These are phyloP conservation scores for Liposcelis brunnea DNA, from an alignment of 2,888 invertebrate species.

Conservation along the genomic window DNA sequence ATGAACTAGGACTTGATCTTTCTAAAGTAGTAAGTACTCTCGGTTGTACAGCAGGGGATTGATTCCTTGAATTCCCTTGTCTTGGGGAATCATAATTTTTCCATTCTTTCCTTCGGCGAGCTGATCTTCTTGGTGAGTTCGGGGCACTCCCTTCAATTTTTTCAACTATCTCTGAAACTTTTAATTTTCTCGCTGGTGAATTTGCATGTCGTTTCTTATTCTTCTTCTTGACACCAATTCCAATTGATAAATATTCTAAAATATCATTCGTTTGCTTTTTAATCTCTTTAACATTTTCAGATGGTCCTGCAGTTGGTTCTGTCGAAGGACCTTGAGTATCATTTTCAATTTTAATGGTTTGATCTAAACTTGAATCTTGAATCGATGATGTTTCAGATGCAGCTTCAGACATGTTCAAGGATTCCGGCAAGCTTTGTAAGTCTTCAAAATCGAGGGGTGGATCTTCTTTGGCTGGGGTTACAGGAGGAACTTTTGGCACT, in stretches of 20 bases:
- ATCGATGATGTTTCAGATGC: slow-evolving; percentile 5
- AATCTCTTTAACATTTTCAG: not conserved
- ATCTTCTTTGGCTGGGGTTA: slow-evolving; percentile 38
- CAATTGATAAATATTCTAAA: slow-evolving; percentile 53
- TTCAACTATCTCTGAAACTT: not conserved
- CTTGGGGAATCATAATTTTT: too few species aligned
- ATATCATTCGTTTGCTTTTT: slow-evolving; percentile 31
- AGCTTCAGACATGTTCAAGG: not conserved
- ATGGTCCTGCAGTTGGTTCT: slow-evolving; percentile 1
- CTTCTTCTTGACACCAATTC: slow-evolving; percentile 48
- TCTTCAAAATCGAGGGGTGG: slow-evolving; percentile 13
- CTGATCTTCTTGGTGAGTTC: too few species aligned
- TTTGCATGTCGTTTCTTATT: slow-evolving; percentile 5
- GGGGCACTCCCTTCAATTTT: not conserved
- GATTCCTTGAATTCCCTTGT: too few species aligned
- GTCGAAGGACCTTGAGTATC: slow-evolving; percentile 3
- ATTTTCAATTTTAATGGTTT: too few species aligned
- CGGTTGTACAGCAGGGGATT: too few species aligned
- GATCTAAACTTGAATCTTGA: not conserved
- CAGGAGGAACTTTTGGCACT: slow-evolving; percentile 43
- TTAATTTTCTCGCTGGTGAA: slow-evolving; percentile 1
- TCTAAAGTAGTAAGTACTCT: slow-evolving; percentile 15
- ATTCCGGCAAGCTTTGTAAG: slow-evolving; percentile 3
- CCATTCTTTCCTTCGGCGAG: too few species aligned
- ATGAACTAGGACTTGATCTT: not conserved